Conservation (phyloP, 2,113 vertebrate species). For the Gulo gulo region DNA sequence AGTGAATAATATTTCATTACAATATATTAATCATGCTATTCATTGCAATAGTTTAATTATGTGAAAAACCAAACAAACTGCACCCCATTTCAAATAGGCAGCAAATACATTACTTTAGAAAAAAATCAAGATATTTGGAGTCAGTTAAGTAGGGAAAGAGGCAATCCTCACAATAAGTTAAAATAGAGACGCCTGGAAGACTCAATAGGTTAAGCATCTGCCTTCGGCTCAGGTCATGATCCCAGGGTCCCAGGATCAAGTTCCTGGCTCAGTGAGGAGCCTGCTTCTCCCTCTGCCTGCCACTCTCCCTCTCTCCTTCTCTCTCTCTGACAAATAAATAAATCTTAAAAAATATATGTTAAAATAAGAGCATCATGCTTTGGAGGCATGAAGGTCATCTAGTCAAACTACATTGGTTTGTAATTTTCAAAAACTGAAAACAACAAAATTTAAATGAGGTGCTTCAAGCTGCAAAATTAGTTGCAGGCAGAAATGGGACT, state of each 20-base stretch:
- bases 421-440: background rate
- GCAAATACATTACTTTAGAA: background rate
- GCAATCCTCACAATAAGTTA: background rate
- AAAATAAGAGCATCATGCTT: background rate
- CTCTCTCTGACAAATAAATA: background rate
- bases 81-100: background rate
- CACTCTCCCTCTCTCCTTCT: no score
- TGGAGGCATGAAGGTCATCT: background rate
- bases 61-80: background rate
- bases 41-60: background rate
- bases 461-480: background rate
- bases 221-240: no score
- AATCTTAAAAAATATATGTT: background rate
- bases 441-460: background rate
- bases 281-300: background rate
- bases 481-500: background rate
- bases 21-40: background rate
- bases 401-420: background rate
- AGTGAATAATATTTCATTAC: background rate
- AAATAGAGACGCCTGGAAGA: background rate
- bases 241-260: no score
- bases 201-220: background rate
- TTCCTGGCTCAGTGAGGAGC: background rate
- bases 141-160: background rate
- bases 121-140: background rate